Percentiles rank a stretch among this genome's conserved stretches.
Conservation (phyloP, 2,113 vertebrate genomes). For the Panurus biarmicus region DNA sequence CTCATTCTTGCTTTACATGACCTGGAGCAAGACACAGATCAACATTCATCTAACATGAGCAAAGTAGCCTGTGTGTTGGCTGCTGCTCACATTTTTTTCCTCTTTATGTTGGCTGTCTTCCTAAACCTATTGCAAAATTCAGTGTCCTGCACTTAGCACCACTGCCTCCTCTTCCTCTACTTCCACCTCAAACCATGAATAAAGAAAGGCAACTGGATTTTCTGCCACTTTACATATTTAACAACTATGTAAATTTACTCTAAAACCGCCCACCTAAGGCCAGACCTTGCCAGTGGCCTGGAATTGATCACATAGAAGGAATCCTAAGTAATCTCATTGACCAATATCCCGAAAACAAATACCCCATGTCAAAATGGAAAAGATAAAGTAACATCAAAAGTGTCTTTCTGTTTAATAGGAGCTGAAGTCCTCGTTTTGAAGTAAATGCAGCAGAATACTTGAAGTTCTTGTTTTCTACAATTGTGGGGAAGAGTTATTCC, state of each 20-base stretch:
- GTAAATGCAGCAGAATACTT: background rate
- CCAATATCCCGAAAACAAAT: background rate
- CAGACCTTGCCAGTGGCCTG: background rate
- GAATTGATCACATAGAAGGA: background rate
- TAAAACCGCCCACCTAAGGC: background rate
- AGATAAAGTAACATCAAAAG: background rate
- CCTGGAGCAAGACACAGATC: background rate
- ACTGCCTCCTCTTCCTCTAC: conserved; percentile 10
- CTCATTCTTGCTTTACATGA: background rate
- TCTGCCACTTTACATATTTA: conserved; percentile 43
- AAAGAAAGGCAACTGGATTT: conserved; percentile 39
- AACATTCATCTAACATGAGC: conserved; percentile 1
- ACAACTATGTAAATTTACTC: background rate
- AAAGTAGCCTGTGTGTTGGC: conserved; percentile 46
- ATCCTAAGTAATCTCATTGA: background rate
- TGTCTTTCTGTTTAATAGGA: background rate
- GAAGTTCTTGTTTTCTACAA: background rate
- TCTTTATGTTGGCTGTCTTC: conserved; percentile 70
- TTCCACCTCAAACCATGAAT: conserved; percentile 47
- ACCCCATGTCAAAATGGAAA: background rate
- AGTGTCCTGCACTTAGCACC: conserved; percentile 38
- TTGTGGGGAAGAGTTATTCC: background rate
- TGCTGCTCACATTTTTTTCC: conserved; percentile 63
- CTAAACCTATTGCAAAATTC: conserved; percentile 74
- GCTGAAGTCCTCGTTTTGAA: background rate